Conservation (phyloP, 1,140 invertebrate species). For the Caenorhabditis remanei region DNA sequence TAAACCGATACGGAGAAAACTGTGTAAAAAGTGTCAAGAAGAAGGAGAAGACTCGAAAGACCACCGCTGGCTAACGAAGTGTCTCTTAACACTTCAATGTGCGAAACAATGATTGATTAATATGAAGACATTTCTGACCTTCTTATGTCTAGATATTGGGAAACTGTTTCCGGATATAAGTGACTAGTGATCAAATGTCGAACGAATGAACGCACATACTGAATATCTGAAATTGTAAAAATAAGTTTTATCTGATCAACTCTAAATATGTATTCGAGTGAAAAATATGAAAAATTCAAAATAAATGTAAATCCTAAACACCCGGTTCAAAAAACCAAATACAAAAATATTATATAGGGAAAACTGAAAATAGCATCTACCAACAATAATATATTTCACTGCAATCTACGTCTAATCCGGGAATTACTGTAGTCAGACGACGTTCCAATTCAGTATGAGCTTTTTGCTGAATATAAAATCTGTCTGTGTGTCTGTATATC, state of each 20-base stretch:
- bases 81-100: slow-evolving; percentile 1
- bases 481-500: neutral
- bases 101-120: neutral
- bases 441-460: slow-evolving; percentile 63
- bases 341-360: neutral
- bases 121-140: too few relatives aligned
- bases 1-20: neutral
- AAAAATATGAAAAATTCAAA: too few relatives aligned
- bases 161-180: too few relatives aligned
- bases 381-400: slow-evolving; percentile 86
- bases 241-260: too few relatives aligned
- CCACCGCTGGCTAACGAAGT: neutral
- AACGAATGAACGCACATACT: too few relatives aligned
- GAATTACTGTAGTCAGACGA: slow-evolving; percentile 52
- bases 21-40: slow-evolving; percentile 1
- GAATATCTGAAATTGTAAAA: too few relatives aligned
- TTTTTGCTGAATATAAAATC: slow-evolving; percentile 49
- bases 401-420: slow-evolving; percentile 80
- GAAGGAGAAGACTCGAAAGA: neutral
- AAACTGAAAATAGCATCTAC: neutral
- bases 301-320: neutral
- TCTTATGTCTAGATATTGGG: too few relatives aligned
- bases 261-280: too few relatives aligned
- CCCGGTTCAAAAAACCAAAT: neutral
- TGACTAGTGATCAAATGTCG: too few relatives aligned